phyloP scores from a whole-genome alignment of 2,113 vertebrate genomes.

The Mesitornis unicolor region DNA sequence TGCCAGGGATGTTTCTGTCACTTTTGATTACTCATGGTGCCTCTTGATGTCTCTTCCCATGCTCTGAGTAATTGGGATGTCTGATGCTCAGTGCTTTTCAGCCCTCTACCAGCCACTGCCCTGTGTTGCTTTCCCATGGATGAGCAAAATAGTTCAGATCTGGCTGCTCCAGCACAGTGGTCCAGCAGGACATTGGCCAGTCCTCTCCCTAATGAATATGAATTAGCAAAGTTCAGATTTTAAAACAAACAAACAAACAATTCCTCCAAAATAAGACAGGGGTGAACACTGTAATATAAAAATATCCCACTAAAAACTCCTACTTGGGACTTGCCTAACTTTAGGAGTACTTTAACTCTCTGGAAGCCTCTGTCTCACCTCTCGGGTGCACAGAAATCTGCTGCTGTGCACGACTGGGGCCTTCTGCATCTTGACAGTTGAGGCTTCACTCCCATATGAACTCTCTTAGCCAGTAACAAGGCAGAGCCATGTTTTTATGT shows the following conservation, averaged over 20 bases:
- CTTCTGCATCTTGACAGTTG: not conserved
- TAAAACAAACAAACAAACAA: not conserved
- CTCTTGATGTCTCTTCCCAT: not conserved
- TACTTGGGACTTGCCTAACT: not conserved
- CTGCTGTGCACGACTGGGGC: not conserved
- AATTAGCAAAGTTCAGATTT: not conserved
- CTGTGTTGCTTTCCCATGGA: accelerated
- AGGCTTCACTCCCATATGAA: not conserved
- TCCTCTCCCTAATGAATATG: not conserved
- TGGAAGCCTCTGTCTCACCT: not conserved
- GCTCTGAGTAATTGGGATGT: not conserved
- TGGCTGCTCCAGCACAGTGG: not conserved
- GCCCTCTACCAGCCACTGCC: not conserved
- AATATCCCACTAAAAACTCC: not conserved
- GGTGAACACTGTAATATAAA: not conserved
- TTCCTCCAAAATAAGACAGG: not conserved
- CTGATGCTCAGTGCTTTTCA: not conserved
- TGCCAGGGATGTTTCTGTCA: not conserved
- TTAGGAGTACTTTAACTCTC: not conserved
- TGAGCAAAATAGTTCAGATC: not conserved
- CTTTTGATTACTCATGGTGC: not conserved
- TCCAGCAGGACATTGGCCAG: not conserved
- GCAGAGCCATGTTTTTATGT: not conserved
- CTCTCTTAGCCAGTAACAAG: not conserved
- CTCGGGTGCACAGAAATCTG: not conserved